phyloP scores from a whole-genome alignment of 2,113 vertebrate genomes.

The Cynoglossus semilaevis region DNA sequence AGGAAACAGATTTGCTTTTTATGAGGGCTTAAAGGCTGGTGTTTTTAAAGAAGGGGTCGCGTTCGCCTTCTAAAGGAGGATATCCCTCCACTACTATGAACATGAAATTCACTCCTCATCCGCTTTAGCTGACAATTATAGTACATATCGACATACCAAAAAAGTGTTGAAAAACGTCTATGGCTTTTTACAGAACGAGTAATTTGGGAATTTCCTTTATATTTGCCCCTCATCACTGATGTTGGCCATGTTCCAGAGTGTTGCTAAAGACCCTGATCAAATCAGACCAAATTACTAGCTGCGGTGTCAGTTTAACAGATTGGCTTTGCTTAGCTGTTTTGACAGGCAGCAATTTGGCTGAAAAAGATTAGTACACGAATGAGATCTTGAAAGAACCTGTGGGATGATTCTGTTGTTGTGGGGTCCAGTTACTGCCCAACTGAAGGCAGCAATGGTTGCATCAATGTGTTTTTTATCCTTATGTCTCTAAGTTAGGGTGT shows the following conservation, averaged over 20 bases:
- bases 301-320: slow-evolving; percentile 62
- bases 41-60: slow-evolving; percentile 5
- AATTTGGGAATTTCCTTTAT: too few relatives aligned
- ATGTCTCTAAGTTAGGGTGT: slow-evolving; percentile 29
- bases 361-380: slow-evolving; percentile 62
- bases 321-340: slow-evolving; percentile 62
- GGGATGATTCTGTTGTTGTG: slow-evolving; percentile 61
- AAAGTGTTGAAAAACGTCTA: too few relatives aligned
- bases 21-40: slow-evolving; percentile 2
- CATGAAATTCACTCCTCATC: slow-evolving; percentile 1
- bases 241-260: slow-evolving; percentile 48
- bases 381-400: slow-evolving; percentile 61
- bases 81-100: background rate
- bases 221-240: slow-evolving; percentile 28
- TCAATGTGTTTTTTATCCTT: too few relatives aligned
- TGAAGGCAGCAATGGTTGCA: too few relatives aligned
- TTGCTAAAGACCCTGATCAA: slow-evolving; percentile 41
- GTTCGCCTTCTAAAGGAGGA: slow-evolving; percentile 9
- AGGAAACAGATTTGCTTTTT: slow-evolving; percentile 61
- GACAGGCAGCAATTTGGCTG: slow-evolving; percentile 68
- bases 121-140: slow-evolving; percentile 1
- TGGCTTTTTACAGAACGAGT: too few relatives aligned
- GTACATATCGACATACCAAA: background rate
- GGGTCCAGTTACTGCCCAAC: slow-evolving; percentile 60
- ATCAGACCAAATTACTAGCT: slow-evolving; percentile 64